Base-by-base conservation (phyloP, 1,140 invertebrate species). In the Schlechtendalia chinensis region DNA sequence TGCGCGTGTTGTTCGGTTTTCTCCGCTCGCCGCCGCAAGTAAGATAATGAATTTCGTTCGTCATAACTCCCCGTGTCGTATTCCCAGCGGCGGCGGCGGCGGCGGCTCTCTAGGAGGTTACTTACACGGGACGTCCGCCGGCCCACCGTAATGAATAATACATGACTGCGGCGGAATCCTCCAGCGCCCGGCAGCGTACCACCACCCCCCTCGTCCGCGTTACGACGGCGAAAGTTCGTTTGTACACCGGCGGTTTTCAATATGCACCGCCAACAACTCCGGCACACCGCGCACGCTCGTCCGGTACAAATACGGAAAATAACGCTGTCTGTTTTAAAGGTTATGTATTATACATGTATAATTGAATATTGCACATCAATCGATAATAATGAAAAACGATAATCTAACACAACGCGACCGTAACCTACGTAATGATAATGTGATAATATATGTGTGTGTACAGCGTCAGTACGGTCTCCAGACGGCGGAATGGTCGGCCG, bases 11-110 rank as follows among this genome's bases (percentile, higher is more conserved):
- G 16, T 53, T 24, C 24, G 14, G 11, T 19, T n/a, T n/a, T 53
- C 22, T n/a, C 67, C 47, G 29, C 22, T 39, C 24, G 16, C 50
- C 6, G 47, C 72, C 72, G 32, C 74, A 45, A 63, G 39, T 12
- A 50, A 63, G 58, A 79, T 79, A 79, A 79, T 79, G 54, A 79
- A 79, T 79, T 79, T 27, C 56, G 75, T 50, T 79, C 75, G 75
- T 79, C 75, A 79, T 79, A 79, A 79, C 72, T 77, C 29, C n/a
- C 56, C 29, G 32, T 24, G 72, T 59, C 63, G 58, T 75, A 59
- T 77, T 61, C 74, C 56, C 56, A 32, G 19, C 29, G 22, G 71
- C 27, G 17, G 47, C 69, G 50, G 19, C 29, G 22, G 71, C 27
- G 17, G 47, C 69, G 50, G 29, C 22, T 39, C 32, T 39, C 32